Base-by-base conservation (phyloP, 2,113 vertebrate species). In the Microcebus tavaratra region DNA sequence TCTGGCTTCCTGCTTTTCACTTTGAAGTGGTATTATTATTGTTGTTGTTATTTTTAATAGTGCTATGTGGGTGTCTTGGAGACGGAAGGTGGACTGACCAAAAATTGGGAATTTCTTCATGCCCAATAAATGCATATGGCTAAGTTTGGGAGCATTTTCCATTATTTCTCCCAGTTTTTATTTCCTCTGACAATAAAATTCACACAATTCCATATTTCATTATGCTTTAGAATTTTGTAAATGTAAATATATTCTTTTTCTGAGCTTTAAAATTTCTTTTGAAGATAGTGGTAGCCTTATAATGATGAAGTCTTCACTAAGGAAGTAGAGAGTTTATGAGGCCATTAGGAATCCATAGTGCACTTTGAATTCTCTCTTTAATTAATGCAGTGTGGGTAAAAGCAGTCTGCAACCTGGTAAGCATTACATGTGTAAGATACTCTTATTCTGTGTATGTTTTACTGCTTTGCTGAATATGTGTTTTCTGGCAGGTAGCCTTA, bases 141-240 rank as follows among this genome's bases (percentile, higher is more conserved):
- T 27, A 84, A 9, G 9, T 45, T 82, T 63, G 63, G 72, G 57
- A 91, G 10, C 2, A 20, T 95, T 86, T 94, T 39, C 27, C 14
- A 27, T 39, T 55, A 42, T 48, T 5, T 67, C 18, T 91, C 34
- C 50, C 45, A 50, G 34, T 57, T 95, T 96, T 84, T 68, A 55
- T 72, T 84, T 91, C 21, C 34, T 88, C 23, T 96, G 70, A 87
- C 23, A 63, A 91, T 76, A n/a, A 95, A 34, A 15, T 6, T 48
- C 29, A 27, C 42, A 65, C 10, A 84, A 90, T n/a, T 72, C 59
- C 86, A 2, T 75, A 78, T 91, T 95, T 90, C 36, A 59, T 96
- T 78, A 63, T 73, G 29, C 6, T 63, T 91, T 55, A 94, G 36
- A 59, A 87, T 80, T 90, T 94, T 94, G 34, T 34, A 92, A 79